Base-by-base conservation (phyloP, 2,113 vertebrate species). In the Morone chrysops region DNA sequence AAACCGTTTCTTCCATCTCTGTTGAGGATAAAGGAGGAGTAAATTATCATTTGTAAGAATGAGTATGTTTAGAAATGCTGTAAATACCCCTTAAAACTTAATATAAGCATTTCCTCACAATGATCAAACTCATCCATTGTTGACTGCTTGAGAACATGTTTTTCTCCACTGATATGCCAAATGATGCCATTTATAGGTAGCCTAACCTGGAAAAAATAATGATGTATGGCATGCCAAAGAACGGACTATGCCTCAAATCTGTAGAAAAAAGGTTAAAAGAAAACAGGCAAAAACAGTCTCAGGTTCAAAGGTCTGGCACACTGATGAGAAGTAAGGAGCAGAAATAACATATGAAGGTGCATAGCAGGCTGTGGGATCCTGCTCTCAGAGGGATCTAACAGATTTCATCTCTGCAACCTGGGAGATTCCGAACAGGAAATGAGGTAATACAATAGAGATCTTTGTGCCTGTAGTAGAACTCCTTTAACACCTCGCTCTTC, bases 341-440 rank as follows among this genome's bases (percentile, higher is more conserved):
- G 77, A 67, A 75, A 82, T 78, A 77, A 80, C 87, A 73, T 83
- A 22, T 70, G 11, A 70, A 60, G 80, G 43, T 85, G 61, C 41
- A 8, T 25, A 48, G 53, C 67, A 67, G 73, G 74, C 61, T 6
- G 63, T 36, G 65, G 31, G 38, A 72, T 87, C 47, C 67, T 66
- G 22, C 40, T 10, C 61, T 66, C 54, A 31, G 66, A 77, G 57
- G 84, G 70, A 68, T 83, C 70, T 60, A 75, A 76, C 73, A 75
- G 62, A 86, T 89, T 92, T 89, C 81, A 91, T 91, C 89, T 89
- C 69, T 17, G 79, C 61, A 73, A 87, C 70, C 78, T 84, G 82
- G 73, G 81, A 90, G 40, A 78, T 75, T 75, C 69, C 47, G 78
- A 74, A 85, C 84, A 90, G 94, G 93, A 95, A 93, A 93, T 94